These are phyloP conservation scores for Clarias magur DNA, from an alignment of 2,113 vertebrate species.

Conservation along the genomic window DNA sequence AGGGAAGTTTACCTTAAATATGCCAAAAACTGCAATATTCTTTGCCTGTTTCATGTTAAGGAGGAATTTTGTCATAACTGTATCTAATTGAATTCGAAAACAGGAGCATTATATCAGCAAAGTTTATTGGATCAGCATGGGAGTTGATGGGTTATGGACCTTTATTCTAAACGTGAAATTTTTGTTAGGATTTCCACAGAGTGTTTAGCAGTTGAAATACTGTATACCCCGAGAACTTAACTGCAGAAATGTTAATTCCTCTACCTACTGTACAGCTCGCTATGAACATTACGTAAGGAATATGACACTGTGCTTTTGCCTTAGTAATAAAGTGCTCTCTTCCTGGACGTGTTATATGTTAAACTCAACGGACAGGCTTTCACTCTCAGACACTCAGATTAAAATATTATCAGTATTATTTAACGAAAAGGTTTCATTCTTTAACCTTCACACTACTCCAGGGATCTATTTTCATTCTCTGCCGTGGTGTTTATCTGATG, in stretches of 20 bases:
- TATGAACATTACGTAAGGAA: constrained; percentile 43
- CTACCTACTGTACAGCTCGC: not conserved
- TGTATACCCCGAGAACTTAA: not conserved
- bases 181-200: constrained; percentile 10
- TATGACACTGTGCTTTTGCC: constrained; percentile 43
- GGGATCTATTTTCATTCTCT: constrained; percentile 54
- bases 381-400: constrained; percentile 60
- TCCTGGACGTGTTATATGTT: not conserved
- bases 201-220: constrained; percentile 3
- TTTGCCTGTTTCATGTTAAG: constrained; percentile 21
- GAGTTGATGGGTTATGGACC: not conserved
- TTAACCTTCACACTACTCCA: constrained; percentile 62
- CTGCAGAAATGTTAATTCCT: not conserved
- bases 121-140: constrained; percentile 34
- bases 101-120: constrained; percentile 30
- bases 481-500: not conserved
- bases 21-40: constrained; percentile 33
- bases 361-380: constrained; percentile 55
- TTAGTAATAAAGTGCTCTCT: constrained; percentile 53
- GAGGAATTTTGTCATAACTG: constrained; percentile 35
- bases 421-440: constrained; percentile 71
- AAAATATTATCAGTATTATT: constrained; percentile 53
- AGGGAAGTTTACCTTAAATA: constrained; percentile 32
- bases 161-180: constrained; percentile 3
- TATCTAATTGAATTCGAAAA: constrained; percentile 29